Conservation (phyloP, 2,797 vertebrate genomes). For the Myotis pilosus region DNA sequence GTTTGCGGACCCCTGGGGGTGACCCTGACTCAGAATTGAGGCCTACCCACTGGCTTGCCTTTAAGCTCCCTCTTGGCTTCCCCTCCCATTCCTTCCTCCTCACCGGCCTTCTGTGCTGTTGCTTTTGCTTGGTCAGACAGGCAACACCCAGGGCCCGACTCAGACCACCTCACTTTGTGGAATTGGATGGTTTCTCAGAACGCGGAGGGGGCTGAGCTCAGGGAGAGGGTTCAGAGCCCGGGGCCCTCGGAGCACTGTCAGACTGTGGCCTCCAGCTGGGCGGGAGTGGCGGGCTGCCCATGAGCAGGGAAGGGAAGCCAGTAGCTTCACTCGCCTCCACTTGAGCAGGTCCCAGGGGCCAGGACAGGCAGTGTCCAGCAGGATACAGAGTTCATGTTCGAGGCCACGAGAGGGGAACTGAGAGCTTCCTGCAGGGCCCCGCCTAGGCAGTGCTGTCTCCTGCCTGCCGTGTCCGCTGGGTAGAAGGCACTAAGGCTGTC, state of each 20-base stretch:
- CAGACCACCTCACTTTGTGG: background rate
- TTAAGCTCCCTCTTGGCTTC: background rate
- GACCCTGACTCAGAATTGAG: background rate
- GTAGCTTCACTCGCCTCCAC: slow-evolving; percentile 20
- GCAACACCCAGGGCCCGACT: background rate
- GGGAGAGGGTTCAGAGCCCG: background rate
- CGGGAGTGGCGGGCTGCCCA: background rate
- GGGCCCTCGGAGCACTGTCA: background rate
- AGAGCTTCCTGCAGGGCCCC: slow-evolving; percentile 37
- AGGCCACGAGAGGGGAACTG: slow-evolving; percentile 39
- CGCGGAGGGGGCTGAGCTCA: background rate
- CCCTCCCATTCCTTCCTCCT: background rate
- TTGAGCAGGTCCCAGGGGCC: background rate
- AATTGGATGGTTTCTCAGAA: background rate
- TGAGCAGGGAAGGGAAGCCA: slow-evolving; percentile 11
- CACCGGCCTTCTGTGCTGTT: background rate
- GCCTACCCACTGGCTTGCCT: background rate
- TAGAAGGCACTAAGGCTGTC: background rate
- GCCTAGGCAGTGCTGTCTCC: background rate
- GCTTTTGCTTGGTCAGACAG: background rate
- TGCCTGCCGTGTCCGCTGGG: background rate
- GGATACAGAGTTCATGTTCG: slow-evolving; percentile 43
- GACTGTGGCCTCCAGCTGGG: background rate
- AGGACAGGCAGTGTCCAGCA: slow-evolving; percentile 37
- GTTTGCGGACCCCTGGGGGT: background rate